phyloP scores from a whole-genome alignment of 1,140 invertebrate genomes.

The Ptiloglossa arizonensis region DNA sequence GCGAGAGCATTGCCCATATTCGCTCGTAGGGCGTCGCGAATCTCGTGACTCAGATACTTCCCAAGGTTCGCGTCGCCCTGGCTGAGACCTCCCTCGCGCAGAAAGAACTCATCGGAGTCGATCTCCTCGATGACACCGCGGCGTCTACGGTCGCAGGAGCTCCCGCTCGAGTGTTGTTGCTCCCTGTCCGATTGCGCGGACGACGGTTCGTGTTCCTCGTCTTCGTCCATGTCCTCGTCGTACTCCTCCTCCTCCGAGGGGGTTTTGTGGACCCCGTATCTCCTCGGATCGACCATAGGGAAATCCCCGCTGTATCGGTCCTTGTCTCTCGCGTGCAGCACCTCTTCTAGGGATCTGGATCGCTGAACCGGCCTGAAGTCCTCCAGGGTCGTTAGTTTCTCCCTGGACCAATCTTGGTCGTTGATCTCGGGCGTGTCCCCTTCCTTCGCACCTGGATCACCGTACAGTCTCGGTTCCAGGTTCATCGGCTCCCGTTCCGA shows the following conservation, averaged over 20 bases:
- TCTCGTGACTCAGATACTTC: constrained; percentile 88
- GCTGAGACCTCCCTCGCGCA: constrained; percentile 89
- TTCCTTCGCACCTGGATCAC: background rate
- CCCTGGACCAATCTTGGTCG: constrained; percentile 32
- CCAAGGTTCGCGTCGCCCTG: constrained; percentile 90
- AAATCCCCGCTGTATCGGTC: constrained; percentile 64
- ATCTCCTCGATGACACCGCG: constrained; percentile 90
- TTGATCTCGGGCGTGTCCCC: constrained; percentile 31
- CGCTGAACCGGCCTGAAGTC: constrained; percentile 38
- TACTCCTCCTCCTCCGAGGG: constrained; percentile 50
- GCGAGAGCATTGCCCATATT: constrained; percentile 84
- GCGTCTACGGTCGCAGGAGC: constrained; percentile 80
- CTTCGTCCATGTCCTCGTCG: constrained; percentile 63
- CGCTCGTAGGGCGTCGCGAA: constrained; percentile 88
- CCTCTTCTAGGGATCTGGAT: constrained; percentile 53
- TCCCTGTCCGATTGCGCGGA: constrained; percentile 79
- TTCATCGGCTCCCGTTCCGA: constrained; percentile 62
- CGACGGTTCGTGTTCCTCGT: constrained; percentile 59
- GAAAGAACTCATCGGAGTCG: constrained; percentile 92
- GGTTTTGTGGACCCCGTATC: constrained; percentile 53
- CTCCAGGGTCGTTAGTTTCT: constrained; percentile 33
- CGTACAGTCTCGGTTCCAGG: constrained; percentile 33
- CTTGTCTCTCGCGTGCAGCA: constrained; percentile 33
- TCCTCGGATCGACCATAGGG: constrained; percentile 71
- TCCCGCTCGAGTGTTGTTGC: constrained; percentile 80